phyloP scores from a whole-genome alignment of 2,888 invertebrate species.

The Leptopterna dolabrata region DNA sequence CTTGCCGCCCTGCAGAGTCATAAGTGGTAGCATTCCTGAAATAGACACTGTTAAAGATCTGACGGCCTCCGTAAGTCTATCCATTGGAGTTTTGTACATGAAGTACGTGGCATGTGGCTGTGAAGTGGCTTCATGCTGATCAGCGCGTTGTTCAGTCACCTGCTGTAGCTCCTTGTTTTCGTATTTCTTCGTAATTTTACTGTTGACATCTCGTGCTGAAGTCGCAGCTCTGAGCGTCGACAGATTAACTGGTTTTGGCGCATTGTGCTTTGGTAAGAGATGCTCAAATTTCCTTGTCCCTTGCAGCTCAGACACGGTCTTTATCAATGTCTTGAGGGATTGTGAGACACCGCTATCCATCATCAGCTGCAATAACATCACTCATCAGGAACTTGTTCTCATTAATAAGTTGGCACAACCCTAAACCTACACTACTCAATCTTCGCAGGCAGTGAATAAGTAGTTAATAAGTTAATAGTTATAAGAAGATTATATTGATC shows the following conservation, averaged over 20 bases:
- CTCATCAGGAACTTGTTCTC: neutral
- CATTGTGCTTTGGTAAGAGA: neutral
- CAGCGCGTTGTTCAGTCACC: no score
- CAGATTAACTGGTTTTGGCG: neutral
- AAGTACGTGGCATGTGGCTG: neutral
- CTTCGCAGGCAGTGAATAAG: no score
- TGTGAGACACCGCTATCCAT: neutral
- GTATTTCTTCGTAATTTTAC: neutral
- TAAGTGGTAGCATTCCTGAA: neutral
- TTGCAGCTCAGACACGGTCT: slow-evolving; percentile 4
- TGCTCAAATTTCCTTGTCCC: neutral
- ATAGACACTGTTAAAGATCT: neutral
- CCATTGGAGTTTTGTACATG: neutral
- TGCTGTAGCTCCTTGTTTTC: neutral
- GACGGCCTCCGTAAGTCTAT: neutral
- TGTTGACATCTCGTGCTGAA: neutral
- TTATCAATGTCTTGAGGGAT: neutral
- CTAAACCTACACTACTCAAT: no score
- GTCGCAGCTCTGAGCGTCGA: neutral
- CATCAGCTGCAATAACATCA: neutral
- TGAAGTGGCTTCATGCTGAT: neutral
- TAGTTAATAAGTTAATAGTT: no score
- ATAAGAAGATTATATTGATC: no score
- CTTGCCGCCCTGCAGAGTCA: neutral
- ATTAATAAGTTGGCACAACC: no score